These are phyloP conservation scores for Agonopterix alstromeriana DNA, from an alignment of 2,888 invertebrate genomes.

Conservation along the genomic window DNA sequence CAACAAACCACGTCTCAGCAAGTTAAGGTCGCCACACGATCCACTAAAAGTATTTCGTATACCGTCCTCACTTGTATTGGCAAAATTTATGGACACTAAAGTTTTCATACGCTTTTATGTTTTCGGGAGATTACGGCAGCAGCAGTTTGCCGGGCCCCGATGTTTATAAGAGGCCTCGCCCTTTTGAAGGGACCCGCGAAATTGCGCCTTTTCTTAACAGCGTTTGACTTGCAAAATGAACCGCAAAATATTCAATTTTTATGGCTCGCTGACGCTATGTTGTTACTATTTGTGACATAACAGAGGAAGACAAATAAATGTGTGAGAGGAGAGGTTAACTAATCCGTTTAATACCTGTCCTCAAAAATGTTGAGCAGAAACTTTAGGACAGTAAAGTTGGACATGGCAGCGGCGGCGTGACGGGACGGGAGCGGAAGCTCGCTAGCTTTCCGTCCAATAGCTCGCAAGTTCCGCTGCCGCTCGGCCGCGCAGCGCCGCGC, in stretches of 20 bases:
- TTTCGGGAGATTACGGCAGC: conserved; percentile 53
- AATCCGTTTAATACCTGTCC: conserved; percentile 11
- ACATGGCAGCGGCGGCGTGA: conserved; percentile 18
- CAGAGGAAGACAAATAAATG: background rate
- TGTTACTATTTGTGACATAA: background rate
- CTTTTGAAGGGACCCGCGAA: conserved; percentile 36
- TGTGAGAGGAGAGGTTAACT: background rate
- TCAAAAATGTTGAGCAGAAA: conserved; percentile 19
- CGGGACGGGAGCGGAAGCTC: conserved; percentile 11
- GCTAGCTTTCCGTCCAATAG: conserved; percentile 45
- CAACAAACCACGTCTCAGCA: background rate
- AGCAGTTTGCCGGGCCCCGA: conserved; percentile 39
- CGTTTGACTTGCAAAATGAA: conserved; percentile 34
- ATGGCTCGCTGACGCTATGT: background rate
- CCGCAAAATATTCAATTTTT: conserved; percentile 24
- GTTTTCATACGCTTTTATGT: conserved; percentile 62
- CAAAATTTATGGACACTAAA: conserved; percentile 63
- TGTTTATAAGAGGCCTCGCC: conserved; percentile 46
- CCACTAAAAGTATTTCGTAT: conserved; percentile 22
- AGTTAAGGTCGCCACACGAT: background rate
- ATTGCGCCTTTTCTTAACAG: conserved; percentile 39
- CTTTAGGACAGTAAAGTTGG: conserved; percentile 36
- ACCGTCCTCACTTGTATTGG: conserved; percentile 44
- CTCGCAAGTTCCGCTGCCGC: conserved; percentile 26
- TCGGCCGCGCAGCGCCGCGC: conserved; percentile 17